Percentiles rank a stretch among this genome's conserved stretches.
These are phyloP conservation scores for Leuctra nigra DNA, from an alignment of 2,888 invertebrate species.

Conservation along the genomic window DNA sequence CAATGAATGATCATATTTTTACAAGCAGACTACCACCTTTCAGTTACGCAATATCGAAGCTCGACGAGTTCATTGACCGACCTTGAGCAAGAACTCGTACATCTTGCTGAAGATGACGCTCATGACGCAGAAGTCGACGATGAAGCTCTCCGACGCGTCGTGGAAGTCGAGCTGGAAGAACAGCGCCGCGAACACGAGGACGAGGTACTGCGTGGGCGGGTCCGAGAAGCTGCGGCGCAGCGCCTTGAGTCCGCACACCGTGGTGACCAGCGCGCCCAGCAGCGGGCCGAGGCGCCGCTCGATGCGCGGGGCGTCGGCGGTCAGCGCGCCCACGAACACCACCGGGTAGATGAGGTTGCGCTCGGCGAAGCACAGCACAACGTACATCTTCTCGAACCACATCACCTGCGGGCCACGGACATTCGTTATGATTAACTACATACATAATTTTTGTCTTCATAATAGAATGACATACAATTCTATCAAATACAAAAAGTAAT, in stretches of 20 bases:
- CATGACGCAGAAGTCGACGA: slow-evolving; percentile 88
- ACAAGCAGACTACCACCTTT: no score
- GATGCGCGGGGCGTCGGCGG: slow-evolving; percentile 73
- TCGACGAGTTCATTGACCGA: slow-evolving; percentile 36
- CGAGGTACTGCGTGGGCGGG: slow-evolving; percentile 84
- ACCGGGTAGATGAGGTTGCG: slow-evolving; percentile 88
- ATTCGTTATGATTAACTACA: no score
- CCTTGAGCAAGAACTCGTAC: slow-evolving; percentile 89
- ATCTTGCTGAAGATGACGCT: slow-evolving; percentile 83
- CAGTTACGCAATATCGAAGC: neutral
- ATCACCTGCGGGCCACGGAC: no score
- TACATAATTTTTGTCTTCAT: no score
- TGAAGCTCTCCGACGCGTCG: slow-evolving; percentile 75
- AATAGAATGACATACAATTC: no score
- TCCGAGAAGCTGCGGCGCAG: slow-evolving; percentile 87
- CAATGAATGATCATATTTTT: no score
- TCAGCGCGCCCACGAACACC: slow-evolving; percentile 80
- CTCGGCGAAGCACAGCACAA: slow-evolving; percentile 85
- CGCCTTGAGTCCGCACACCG: slow-evolving; percentile 81
- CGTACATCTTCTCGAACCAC: slow-evolving; percentile 92
- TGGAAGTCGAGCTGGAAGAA: slow-evolving; percentile 80
- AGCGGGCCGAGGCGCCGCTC: slow-evolving; percentile 70
- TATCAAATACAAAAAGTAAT: no score
- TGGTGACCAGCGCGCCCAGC: slow-evolving; percentile 73
- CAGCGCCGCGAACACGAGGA: slow-evolving; percentile 82